Evolutionary conservation across 2,113 vertebrate species (phyloP).

Genomic region (Rafetus swinhoei): DNA sequence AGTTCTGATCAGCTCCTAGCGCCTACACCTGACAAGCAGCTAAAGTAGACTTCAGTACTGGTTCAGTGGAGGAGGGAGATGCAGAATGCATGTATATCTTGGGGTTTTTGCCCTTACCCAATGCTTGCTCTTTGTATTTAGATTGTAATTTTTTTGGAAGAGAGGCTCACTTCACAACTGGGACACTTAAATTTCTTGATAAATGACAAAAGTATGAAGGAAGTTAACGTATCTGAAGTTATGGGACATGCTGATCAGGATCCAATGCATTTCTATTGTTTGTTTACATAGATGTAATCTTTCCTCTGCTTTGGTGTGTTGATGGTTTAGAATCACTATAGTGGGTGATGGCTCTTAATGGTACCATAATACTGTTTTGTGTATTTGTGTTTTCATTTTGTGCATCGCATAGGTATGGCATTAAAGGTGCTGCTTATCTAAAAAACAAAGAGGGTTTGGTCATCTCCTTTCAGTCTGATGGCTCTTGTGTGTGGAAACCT

Average conservation of each 20-base stretch:
- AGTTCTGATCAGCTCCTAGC: not conserved
- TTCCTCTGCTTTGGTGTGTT: accelerated
- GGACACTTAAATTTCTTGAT: not conserved
- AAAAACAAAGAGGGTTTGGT: constrained; percentile 91
- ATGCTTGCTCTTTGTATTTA: not conserved
- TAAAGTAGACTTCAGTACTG: not conserved
- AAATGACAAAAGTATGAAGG: not conserved
- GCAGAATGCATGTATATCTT: not conserved
- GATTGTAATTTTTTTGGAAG: not conserved
- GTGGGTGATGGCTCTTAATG: accelerated
- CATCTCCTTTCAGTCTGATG: constrained; percentile 70
- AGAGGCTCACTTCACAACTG: accelerated
- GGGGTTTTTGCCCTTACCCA: not conserved
- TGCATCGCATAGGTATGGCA: constrained; percentile 83
- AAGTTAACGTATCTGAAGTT: not conserved
- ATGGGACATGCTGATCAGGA: not conserved
- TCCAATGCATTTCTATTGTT: accelerated
- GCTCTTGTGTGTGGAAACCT: constrained; percentile 85
- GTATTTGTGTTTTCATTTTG: constrained; percentile 20
- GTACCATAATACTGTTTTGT: not conserved
- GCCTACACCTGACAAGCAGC: no score
- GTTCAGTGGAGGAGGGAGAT: not conserved
- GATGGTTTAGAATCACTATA: not conserved
- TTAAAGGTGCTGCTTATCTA: constrained; percentile 91
- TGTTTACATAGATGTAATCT: not conserved